Base-by-base conservation (phyloP, 2,888 invertebrate species). In the Drosophila recens region DNA sequence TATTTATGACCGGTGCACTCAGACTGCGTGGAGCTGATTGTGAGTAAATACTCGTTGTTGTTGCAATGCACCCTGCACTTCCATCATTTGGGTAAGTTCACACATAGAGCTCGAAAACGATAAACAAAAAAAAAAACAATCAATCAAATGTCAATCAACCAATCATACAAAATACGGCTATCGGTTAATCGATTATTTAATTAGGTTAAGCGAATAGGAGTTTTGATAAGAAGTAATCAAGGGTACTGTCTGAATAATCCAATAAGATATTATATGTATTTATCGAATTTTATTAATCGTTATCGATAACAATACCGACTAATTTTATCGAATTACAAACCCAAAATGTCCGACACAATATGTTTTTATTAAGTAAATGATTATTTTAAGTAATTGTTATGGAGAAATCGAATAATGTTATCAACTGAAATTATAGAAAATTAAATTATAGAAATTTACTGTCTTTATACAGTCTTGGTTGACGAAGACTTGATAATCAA, bases 1-100 rank as follows among this genome's bases (percentile, higher is more conserved):
- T 54, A 72, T 69, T 86, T 73, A 67, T 62, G 66, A 64, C 61
- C 54, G 67, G 4, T 43, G 80, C 68, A 77, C 75, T 89, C 89
- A 83, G 83, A 83, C 83, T 71, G 83, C 85, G 85, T 83, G 83
- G 89, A 83, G 83, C 89, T 89, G 78, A 65, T 70, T 87, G 61
- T 61, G 67, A 72, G 69, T 58, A 72, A n/a, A n/a, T 38, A 38
- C n/a, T 38, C 38, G 68, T 63, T 40, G 42, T 30, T 59, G 42
- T 33, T 64, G 49, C 36, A 45, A 9, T 43, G 51, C n/a, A 86
- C 89, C 70, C 89, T 82, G 68, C 61, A 58, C 10, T 33, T 8
- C 1, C 59, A 36, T 1, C 15, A 40, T 15, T 45, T 38, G 56
- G 64, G 23, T 51, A 17, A 51, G 27, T 49, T 9, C 15, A 27